Base-by-base conservation (phyloP, 2,113 vertebrate species). In the Xyliphius kryptos region DNA sequence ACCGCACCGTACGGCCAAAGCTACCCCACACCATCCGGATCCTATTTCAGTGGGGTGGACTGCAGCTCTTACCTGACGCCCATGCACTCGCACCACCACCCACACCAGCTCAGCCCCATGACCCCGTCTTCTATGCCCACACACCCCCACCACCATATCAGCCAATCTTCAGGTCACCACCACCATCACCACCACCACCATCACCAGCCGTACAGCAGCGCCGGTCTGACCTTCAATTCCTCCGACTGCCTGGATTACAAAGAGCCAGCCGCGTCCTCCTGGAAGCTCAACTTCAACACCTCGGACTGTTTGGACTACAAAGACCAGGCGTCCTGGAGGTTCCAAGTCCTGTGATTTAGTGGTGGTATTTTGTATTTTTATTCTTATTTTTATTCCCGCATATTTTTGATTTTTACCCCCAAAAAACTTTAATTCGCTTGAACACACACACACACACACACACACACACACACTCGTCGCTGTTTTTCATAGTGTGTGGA, bases 241-340 rank as follows among this genome's bases (percentile, higher is more conserved):
- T 90, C 94, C 21, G 94, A 97, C 87, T 97, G 94, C 87, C 91
- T 98, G 91, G 95, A 97, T 92, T 97, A 97, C 90, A 98, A 98
- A 90, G 95, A 97, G 74, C 93, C 93, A 38, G 88, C 88, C 2
- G 85, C 90, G 1, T 84, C 92, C 61, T 90, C 92, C 54, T 98
- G 96, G 96, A 98, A 98, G 81, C 93, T 98, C 87, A 98, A 98
- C 89, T 97, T 98, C 83, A 98, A 96, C 76, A 86, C 96, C 44
- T 87, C 93, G 12, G 95, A 99, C 85, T 97, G 96, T 85, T 92
- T 98, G 80, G 95, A 99, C 92, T 99, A 99, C 89, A 98, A 99
- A 83, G 96, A 99, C 85, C 96, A 97, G 89, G 86, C 93, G 8
- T 95, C 95, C 56, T 98, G 96, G 96, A 91, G 93, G 88, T 99